phyloP scores from a whole-genome alignment of 2,113 vertebrate genomes.

The Taxidea taxus region DNA sequence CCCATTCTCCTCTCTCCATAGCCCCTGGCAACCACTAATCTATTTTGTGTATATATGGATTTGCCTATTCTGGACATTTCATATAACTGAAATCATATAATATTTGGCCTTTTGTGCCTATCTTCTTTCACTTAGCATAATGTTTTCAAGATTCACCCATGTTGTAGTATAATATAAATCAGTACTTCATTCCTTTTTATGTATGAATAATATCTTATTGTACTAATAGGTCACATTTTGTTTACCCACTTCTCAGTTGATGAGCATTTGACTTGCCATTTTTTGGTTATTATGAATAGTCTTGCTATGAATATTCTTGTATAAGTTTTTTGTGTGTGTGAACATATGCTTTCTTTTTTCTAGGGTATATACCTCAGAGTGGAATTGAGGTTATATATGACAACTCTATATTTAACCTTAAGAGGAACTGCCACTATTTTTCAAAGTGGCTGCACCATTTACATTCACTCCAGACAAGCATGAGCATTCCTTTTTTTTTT shows the following conservation, averaged over 20 bases:
- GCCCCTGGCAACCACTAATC: neutral
- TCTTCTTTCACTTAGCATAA: neutral
- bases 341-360: neutral
- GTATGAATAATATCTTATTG: neutral
- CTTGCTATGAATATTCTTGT: neutral
- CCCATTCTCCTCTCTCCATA: neutral
- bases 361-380: neutral
- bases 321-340: neutral
- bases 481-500: neutral
- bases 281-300: neutral
- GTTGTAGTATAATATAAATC: neutral
- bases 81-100: neutral
- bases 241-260: neutral
- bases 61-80: neutral
- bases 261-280: neutral
- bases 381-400: neutral
- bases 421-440: neutral
- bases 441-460: neutral
- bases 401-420: neutral
- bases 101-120: neutral
- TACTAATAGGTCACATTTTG: neutral
- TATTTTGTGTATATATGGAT: neutral
- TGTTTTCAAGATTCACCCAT: neutral
- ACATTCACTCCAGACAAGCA: neutral
- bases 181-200: neutral